Conservation (phyloP, 2,888 invertebrate genomes). For the Tenthredo notha region DNA sequence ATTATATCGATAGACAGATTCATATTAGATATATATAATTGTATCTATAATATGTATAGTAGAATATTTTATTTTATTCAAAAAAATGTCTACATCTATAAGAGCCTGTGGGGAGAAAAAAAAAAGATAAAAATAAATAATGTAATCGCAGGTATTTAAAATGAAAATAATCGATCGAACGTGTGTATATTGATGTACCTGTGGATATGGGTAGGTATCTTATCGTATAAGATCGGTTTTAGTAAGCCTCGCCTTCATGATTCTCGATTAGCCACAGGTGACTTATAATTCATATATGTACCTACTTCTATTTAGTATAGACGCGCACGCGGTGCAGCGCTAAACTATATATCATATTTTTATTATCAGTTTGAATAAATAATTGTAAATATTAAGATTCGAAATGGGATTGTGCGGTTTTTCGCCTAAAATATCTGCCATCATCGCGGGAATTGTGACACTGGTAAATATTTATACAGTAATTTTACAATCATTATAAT, state of each 20-base stretch:
- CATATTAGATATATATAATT: background rate
- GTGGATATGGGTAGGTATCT: constrained; percentile 22
- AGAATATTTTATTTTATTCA: background rate
- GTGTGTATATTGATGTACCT: background rate
- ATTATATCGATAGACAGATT: background rate
- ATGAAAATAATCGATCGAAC: constrained; percentile 40
- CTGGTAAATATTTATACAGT: constrained; percentile 13
- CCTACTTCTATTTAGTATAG: background rate
- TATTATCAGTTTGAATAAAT: background rate
- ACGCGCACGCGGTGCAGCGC: background rate
- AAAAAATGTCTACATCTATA: background rate
- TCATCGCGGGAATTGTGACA: constrained; percentile 28
- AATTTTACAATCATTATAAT: background rate
- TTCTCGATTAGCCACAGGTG: constrained; percentile 14
- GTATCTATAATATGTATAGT: background rate
- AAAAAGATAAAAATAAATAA: background rate
- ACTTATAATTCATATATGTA: constrained; percentile 11
- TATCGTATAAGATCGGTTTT: constrained; percentile 31
- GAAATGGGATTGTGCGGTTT: constrained; percentile 20
- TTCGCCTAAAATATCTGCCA: constrained; percentile 12
- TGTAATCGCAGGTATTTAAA: background rate
- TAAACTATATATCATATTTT: background rate
- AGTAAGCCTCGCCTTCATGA: constrained; percentile 15
- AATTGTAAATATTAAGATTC: background rate
- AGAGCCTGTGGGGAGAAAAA: background rate